Conservation (phyloP, 2,113 vertebrate genomes). For the Apteryx owenii region DNA sequence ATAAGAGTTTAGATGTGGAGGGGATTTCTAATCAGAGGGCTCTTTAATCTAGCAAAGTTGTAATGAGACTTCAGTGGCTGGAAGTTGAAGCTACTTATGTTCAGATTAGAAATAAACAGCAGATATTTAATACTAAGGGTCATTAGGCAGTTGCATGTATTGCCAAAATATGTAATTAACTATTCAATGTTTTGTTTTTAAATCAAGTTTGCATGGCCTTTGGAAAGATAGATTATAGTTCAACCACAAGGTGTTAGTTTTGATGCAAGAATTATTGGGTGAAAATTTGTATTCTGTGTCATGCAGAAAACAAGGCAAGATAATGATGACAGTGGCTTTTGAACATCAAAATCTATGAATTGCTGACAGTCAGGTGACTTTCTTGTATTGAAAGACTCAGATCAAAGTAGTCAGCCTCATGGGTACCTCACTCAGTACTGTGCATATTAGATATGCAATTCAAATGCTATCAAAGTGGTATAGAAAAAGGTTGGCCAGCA, state of each 20-base stretch:
- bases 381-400: not conserved
- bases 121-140: not conserved
- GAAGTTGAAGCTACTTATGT: not conserved
- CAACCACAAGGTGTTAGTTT: not conserved
- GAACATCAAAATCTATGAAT: not conserved
- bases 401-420: not conserved
- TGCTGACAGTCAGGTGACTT: not conserved
- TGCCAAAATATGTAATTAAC: not conserved
- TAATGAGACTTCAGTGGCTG: not conserved
- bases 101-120: not conserved
- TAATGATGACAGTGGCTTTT: not conserved
- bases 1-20: not conserved
- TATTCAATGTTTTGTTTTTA: not conserved
- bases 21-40: not conserved
- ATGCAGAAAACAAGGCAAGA: not conserved
- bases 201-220: not conserved
- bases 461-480: accelerated
- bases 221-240: not conserved
- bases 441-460: not conserved
- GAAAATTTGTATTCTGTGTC: not conserved
- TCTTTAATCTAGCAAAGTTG: not conserved
- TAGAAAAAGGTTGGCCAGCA: not conserved
- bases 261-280: not conserved
- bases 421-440: not conserved
- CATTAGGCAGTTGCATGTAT: not conserved